Evolutionary conservation across 2,797 vertebrate genomes (phyloP).

Genomic region (Petrocephalus schoutedeni): DNA sequence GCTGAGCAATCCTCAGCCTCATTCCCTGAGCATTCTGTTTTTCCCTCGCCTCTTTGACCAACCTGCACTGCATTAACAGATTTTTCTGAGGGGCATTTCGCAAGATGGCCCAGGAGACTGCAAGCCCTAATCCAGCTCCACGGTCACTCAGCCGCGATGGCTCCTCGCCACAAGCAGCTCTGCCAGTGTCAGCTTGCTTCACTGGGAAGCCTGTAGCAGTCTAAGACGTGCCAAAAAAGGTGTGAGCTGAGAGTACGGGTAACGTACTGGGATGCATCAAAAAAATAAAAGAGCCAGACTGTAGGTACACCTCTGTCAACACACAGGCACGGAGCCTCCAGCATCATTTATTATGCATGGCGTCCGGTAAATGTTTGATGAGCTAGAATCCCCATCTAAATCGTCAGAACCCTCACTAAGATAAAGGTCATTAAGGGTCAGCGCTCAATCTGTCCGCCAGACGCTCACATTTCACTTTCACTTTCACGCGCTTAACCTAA

Average conservation of each 20-base stretch:
- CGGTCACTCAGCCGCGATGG: neutral
- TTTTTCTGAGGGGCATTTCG: neutral
- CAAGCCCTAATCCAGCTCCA: neutral
- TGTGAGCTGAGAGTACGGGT: neutral
- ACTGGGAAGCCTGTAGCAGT: neutral
- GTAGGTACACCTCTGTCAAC: neutral
- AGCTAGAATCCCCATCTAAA: slow-evolving; percentile 13
- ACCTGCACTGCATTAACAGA: neutral
- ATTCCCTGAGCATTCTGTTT: neutral
- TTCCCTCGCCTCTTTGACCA: neutral
- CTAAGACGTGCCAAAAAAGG: neutral
- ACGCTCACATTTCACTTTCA: slow-evolving; percentile 6
- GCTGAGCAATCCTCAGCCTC: neutral
- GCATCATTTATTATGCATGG: slow-evolving; percentile 24
- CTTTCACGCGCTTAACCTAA: neutral
- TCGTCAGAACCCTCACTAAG: slow-evolving; percentile 17
- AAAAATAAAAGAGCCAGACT: neutral
- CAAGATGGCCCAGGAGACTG: neutral
- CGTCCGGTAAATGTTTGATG: slow-evolving; percentile 24
- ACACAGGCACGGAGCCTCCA: neutral
- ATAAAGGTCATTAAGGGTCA: slow-evolving; percentile 24
- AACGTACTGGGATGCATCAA: neutral
- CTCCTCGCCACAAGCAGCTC: neutral
- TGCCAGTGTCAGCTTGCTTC: neutral
- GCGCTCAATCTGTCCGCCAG: neutral